phyloP scores from a whole-genome alignment of 2,113 vertebrate genomes.

The Hypocryptadius cinnamomeus region DNA sequence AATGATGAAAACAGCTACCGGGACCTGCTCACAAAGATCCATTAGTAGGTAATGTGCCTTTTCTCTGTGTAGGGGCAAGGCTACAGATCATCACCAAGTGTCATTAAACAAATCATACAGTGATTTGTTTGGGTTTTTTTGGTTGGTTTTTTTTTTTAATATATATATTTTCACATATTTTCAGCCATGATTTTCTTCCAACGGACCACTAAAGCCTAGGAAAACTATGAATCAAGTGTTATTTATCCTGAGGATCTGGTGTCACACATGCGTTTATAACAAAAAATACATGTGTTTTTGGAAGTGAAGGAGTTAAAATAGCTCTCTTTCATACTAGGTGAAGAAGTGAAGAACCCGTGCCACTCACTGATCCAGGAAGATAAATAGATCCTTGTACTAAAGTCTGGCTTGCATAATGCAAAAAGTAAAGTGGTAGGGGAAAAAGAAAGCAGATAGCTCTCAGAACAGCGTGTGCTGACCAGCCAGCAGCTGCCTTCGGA shows the following conservation, averaged over 20 bases:
- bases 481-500: not conserved
- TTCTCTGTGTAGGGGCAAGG: not conserved
- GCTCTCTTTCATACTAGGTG: not conserved
- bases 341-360: not conserved
- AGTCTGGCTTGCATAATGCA: not conserved
- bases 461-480: not conserved
- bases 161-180: not conserved
- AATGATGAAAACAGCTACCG: not conserved
- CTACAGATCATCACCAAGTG: not conserved
- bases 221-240: not conserved
- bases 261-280: not conserved
- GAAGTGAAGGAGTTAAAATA: not conserved
- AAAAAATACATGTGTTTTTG: not conserved
- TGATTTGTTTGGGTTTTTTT: not conserved
- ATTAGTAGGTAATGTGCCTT: not conserved
- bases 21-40: not conserved
- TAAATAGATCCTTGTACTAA: not conserved
- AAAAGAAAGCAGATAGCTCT: not conserved
- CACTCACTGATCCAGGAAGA: not conserved
- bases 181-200: not conserved
- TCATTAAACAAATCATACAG: not conserved
- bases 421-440: not conserved
- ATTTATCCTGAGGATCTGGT: not conserved
- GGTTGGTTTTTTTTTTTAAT: not conserved
- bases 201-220: not conserved